These are phyloP conservation scores for Malurus splendens DNA, from an alignment of 2,797 vertebrate species.

Conservation along the genomic window DNA sequence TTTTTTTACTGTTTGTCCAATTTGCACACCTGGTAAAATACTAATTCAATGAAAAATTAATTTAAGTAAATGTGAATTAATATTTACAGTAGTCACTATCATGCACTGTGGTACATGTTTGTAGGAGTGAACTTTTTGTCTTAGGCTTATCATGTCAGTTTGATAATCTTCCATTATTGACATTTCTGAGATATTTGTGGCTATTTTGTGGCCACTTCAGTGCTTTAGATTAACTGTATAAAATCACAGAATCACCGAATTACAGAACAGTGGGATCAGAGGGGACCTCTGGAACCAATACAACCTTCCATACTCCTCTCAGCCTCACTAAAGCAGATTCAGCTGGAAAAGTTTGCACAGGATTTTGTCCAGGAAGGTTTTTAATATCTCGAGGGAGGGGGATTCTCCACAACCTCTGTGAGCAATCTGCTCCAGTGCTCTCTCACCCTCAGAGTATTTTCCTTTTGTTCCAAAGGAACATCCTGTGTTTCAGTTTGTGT, in stretches of 20 bases:
- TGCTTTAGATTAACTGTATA: background rate
- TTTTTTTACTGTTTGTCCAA: background rate
- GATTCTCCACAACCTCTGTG: no score
- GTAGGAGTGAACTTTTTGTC: background rate
- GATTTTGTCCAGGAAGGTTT: background rate
- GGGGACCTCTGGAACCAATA: background rate
- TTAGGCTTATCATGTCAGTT: background rate
- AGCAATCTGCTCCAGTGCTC: background rate
- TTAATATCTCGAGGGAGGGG: background rate
- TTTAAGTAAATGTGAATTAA: background rate
- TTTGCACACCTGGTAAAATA: background rate
- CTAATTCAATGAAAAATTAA: background rate
- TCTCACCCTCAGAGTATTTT: background rate
- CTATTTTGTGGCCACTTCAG: background rate
- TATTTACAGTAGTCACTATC: background rate
- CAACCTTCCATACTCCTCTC: fast-evolving
- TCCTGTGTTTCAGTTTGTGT: background rate
- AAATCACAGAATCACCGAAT: background rate
- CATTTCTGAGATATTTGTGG: background rate
- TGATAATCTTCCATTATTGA: background rate
- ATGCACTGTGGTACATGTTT: background rate
- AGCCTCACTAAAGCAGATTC: background rate
- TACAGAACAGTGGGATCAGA: background rate
- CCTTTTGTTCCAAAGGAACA: background rate
- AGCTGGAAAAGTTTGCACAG: background rate